Percentiles rank a stretch among this genome's conserved stretches.
These are phyloP conservation scores for Patella depressa DNA, from an alignment of 2,888 invertebrate species.

Conservation along the genomic window DNA sequence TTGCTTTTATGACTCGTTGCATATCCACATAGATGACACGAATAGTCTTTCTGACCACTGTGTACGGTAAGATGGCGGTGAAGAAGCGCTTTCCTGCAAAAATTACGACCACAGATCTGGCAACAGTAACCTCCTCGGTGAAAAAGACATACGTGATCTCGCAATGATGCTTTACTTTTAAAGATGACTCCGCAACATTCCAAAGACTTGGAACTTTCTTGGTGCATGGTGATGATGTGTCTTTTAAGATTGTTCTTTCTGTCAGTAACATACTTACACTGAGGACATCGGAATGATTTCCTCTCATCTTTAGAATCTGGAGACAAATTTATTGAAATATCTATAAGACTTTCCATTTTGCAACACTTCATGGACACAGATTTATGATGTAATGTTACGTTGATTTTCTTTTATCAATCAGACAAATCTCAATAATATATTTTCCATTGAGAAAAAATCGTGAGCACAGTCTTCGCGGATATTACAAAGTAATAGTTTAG, in stretches of 20 bases:
- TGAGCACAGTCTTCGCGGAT: no score
- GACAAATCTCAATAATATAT: no score
- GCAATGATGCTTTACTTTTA: constrained; percentile 69
- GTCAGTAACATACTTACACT: constrained; percentile 68
- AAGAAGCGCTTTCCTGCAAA: constrained; percentile 72
- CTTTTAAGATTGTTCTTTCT: constrained; percentile 71
- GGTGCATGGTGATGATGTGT: constrained; percentile 72
- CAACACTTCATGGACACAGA: no score
- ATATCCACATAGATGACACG: constrained; percentile 70
- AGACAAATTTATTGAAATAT: no score
- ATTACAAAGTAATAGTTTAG: no score
- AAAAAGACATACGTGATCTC: constrained; percentile 68
- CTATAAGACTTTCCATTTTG: no score
- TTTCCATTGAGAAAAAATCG: no score
- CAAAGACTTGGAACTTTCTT: constrained; percentile 56
- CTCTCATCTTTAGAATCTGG: constrained; percentile 17
- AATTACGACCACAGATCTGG: constrained; percentile 68
- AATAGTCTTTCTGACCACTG: constrained; percentile 71
- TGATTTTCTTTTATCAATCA: no score
- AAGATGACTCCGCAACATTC: constrained; percentile 70
- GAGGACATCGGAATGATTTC: constrained; percentile 54
- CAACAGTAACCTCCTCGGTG: constrained; percentile 71
- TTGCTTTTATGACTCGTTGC: constrained; percentile 73
- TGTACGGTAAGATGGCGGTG: constrained; percentile 72
- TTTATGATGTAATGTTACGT: no score